Percentiles rank a stretch among this genome's conserved stretches.
Evolutionary conservation across 2,888 invertebrate species (phyloP).

Genomic region (Parapristionchus giblindavisi): DNA sequence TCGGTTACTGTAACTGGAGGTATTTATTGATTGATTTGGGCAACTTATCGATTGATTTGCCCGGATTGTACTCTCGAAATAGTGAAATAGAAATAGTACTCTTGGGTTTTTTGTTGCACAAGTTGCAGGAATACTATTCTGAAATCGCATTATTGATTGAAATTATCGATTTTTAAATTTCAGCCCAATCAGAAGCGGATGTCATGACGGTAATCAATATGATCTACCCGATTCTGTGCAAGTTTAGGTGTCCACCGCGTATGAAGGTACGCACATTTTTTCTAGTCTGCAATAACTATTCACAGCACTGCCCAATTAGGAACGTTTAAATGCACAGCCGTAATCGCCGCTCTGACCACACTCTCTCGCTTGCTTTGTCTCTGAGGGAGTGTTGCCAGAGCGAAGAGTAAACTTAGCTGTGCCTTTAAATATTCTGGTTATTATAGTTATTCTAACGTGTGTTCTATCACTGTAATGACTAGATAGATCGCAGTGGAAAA

Average conservation of each 20-base stretch:
- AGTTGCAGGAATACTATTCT: background rate
- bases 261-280: constrained; percentile 29
- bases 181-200: constrained; percentile 60
- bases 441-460: too few species aligned
- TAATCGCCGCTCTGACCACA: too few species aligned
- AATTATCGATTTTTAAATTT: constrained; percentile 35
- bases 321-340: too few species aligned
- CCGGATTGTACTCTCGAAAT: background rate
- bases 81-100: background rate
- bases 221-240: constrained; percentile 63
- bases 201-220: constrained; percentile 54
- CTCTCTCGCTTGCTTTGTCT: too few species aligned
- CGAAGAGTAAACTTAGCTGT: too few species aligned
- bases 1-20: constrained; percentile 68
- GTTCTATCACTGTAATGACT: too few species aligned
- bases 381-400: too few species aligned
- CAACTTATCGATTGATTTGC: background rate
- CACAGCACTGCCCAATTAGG: background rate
- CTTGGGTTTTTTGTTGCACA: background rate
- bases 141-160: background rate
- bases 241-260: constrained; percentile 53
- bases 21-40: constrained; percentile 35
- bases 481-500: too few species aligned
- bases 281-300: background rate
- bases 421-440: too few species aligned